A percentile compares a stretch with the other conserved stretches of the same genome.
phyloP scores from a whole-genome alignment of 2,113 vertebrate genomes.

The Periophthalmodon schlosseri region DNA sequence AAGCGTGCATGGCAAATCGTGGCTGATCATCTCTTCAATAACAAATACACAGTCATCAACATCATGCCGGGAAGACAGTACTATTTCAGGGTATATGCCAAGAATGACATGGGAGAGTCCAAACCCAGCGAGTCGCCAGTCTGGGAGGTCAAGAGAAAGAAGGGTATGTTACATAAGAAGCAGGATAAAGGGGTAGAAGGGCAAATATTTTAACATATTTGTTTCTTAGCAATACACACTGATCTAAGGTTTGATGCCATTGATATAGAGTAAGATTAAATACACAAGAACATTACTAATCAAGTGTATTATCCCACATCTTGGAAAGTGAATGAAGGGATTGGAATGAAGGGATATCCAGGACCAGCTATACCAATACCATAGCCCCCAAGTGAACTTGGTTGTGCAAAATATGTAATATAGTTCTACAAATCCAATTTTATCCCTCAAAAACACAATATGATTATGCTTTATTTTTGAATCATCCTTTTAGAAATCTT shows the following conservation, averaged over 20 bases:
- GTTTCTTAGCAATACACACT: not conserved
- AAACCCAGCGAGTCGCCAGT: slow-evolving; percentile 79
- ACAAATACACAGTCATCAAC: slow-evolving; percentile 82
- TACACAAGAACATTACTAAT: too few species aligned
- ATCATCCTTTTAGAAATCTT: slow-evolving; percentile 66
- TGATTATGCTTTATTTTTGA: not conserved
- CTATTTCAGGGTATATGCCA: slow-evolving; percentile 85
- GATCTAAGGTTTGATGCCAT: not conserved
- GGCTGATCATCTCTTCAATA: slow-evolving; percentile 83
- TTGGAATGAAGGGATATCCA: not conserved
- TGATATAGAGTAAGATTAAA: not conserved
- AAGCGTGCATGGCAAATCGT: slow-evolving; percentile 77
- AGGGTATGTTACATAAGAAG: slow-evolving; percentile 59
- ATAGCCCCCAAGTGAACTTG: too few species aligned
- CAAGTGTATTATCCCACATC: too few species aligned
- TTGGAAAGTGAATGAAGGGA: not conserved
- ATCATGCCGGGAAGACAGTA: slow-evolving; percentile 84
- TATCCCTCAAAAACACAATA: not conserved
- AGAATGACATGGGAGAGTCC: slow-evolving; percentile 83
- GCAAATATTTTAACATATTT: not conserved
- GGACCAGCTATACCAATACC: not conserved
- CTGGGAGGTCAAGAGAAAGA: slow-evolving; percentile 76
- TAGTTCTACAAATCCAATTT: too few species aligned
- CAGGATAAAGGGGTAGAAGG: not conserved
- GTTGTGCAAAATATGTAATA: too few species aligned